These are phyloP conservation scores for Panthera uncia DNA, from an alignment of 2,113 vertebrate genomes.

Conservation along the genomic window DNA sequence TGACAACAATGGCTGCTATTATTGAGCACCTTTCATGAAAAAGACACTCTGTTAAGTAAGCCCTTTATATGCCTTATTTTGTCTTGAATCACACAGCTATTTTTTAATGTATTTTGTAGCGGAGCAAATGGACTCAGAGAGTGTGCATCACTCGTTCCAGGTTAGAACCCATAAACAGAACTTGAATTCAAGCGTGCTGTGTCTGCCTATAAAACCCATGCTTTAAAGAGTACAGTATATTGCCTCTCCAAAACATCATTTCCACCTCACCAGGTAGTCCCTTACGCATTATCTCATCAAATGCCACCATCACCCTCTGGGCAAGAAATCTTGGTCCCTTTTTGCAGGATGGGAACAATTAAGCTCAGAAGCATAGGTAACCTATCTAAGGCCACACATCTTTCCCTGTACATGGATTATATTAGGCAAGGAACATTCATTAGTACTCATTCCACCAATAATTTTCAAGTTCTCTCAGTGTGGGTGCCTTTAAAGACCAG, in stretches of 20 bases:
- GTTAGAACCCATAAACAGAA: background rate
- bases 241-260: background rate
- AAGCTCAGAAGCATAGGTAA: background rate
- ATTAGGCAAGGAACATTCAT: background rate
- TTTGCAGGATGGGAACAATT: background rate
- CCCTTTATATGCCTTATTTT: background rate
- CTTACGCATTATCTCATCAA: background rate
- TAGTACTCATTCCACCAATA: background rate
- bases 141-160: background rate
- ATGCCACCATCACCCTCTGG: background rate
- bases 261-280: background rate
- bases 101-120: background rate
- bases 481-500: background rate
- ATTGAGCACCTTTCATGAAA: background rate
- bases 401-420: background rate
- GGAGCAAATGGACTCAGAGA: background rate
- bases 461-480: background rate
- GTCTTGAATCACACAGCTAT: background rate
- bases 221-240: background rate
- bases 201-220: background rate
- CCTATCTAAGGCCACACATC: background rate
- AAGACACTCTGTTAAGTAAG: background rate
- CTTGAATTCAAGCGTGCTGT: background rate
- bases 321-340: background rate
- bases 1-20: background rate